Base-by-base conservation (phyloP, 2,113 vertebrate genomes). In the Zingel zingel region DNA sequence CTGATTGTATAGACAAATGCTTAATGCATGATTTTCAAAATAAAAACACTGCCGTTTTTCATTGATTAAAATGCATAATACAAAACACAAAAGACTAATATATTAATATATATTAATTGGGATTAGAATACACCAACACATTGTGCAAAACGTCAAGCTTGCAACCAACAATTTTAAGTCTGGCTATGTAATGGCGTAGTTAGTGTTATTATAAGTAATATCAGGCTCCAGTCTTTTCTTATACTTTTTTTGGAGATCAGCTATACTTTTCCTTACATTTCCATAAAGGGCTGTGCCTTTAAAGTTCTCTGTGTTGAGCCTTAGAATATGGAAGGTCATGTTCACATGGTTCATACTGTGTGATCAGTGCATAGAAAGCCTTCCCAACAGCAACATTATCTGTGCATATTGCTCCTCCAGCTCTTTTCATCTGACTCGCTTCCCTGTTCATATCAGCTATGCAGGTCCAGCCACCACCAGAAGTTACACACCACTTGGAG, bases 401-500 rank as follows among this genome's bases (percentile, higher is more conserved):
- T 13, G 18, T 88, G 61, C 93, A 93, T 61, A 91, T 79, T 5
- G 93, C 91, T 33, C 93, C 91, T 48, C 93, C 91, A 18, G 89
- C 91, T 83, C 91, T 86, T 3, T 13, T 7, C 84, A 62, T 88
- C 89, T 94, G 91, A 69, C 85, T 88, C 6, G 0, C 1, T 72
- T 90, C 88, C 21, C 93, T 86, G 86, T 94, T 93, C 83, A 89
- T 89, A 45, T 94, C 91, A 62, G 93, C 84, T 7, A 93, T 81
- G 70, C 91, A 94, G 53, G 85, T 75, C 81, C 50, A 85, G 33
- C 1, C 11, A n/a, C 43, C n/a, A 7, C 3, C 16, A 3, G 1
- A 6, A 0, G 84, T 72, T 78, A 90, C 91, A 65, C 89, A 84
- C 91, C 92, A 93, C 81, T 93, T 94, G 16, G 91, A 93, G 64